These are phyloP conservation scores for Lasiurus borealis DNA, from an alignment of 2,113 vertebrate species.

Conservation along the genomic window DNA sequence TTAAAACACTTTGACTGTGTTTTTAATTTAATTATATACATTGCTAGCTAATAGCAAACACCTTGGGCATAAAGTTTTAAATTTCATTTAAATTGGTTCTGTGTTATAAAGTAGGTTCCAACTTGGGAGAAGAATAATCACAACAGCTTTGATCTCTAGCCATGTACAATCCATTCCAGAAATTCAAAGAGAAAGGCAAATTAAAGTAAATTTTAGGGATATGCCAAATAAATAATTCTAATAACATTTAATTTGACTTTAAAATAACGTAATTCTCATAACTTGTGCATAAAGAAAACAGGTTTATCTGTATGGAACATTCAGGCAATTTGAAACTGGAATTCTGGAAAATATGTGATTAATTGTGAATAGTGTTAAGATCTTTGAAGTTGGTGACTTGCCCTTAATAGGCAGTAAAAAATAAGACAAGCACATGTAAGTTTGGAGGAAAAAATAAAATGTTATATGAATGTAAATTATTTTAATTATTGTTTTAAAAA, in stretches of 20 bases:
- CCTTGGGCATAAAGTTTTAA: constrained; percentile 56
- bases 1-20: constrained; percentile 61
- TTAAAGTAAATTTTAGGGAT: background rate
- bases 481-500: background rate
- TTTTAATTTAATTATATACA: constrained; percentile 75
- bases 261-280: constrained; percentile 31
- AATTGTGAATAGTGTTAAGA: background rate
- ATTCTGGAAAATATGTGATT: constrained; percentile 1
- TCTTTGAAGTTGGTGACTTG: background rate
- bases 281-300: background rate
- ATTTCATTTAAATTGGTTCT: constrained; percentile 64
- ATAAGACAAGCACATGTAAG: background rate
- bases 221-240: background rate
- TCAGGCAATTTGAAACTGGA: background rate
- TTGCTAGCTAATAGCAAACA: constrained; percentile 66
- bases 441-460: background rate
- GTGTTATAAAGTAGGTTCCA: background rate
- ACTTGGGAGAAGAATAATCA: background rate
- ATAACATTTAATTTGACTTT: constrained; percentile 40
- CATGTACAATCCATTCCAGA: background rate
- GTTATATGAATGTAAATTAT: too few species aligned
- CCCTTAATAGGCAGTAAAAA: background rate
- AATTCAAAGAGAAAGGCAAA: constrained; percentile 5
- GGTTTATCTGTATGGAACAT: background rate
- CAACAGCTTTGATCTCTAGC: constrained; percentile 4